phyloP scores from a whole-genome alignment of 1,140 invertebrate species.

The Drosophila subobscura region DNA sequence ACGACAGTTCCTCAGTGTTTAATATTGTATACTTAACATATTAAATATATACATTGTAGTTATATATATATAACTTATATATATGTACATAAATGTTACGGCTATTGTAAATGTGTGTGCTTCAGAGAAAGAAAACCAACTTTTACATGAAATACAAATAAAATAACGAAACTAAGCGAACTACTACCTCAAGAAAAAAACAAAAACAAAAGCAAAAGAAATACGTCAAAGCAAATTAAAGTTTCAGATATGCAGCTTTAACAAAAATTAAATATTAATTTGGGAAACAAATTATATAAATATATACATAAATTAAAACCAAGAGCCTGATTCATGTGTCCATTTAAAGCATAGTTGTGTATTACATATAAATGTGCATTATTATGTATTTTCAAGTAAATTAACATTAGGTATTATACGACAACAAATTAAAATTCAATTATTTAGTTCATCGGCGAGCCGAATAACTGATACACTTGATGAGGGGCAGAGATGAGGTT shows the following conservation, averaged over 20 bases:
- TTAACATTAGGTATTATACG: conserved; percentile 40
- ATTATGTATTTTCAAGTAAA: conserved; percentile 63
- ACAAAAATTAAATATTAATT: conserved; percentile 27
- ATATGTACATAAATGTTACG: conserved; percentile 64
- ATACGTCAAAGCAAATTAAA: conserved; percentile 37
- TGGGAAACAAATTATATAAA: conserved; percentile 55
- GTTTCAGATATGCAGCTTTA: conserved; percentile 54
- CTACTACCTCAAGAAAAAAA: conserved; percentile 47
- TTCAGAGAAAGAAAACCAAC: conserved; percentile 61
- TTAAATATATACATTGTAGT: conserved; percentile 46
- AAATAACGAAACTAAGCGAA: conserved; percentile 59
- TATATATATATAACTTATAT: conserved; percentile 16
- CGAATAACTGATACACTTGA: conserved; percentile 29
- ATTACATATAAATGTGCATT: conserved; percentile 31
- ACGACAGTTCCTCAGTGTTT: conserved; percentile 82
- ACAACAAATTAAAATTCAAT: conserved; percentile 29
- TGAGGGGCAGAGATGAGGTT: conserved; percentile 6
- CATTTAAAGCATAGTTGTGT: conserved; percentile 61
- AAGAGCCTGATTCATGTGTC: conserved; percentile 77
- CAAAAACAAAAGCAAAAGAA: conserved; percentile 32
- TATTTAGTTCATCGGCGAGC: conserved; percentile 26
- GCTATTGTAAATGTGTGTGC: conserved; percentile 78
- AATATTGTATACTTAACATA: conserved; percentile 69
- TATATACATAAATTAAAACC: conserved; percentile 51
- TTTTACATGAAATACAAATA: conserved; percentile 49